These are phyloP conservation scores for Lymantria monacha DNA, from an alignment of 2,888 invertebrate genomes.

Conservation along the genomic window DNA sequence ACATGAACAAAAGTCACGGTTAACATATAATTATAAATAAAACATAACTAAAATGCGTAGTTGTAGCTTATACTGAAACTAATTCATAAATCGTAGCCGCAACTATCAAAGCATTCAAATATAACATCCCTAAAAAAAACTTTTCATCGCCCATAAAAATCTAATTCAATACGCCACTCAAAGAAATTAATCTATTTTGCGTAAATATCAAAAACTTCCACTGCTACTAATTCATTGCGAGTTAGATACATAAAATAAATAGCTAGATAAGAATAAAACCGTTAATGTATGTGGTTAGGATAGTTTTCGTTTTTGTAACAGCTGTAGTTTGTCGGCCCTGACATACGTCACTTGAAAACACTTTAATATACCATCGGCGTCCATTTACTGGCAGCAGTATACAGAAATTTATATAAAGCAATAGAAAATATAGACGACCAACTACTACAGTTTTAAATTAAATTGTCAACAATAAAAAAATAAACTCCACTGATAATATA, in stretches of 20 bases:
- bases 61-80: neutral
- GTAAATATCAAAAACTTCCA: slow-evolving; percentile 4
- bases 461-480: too few relatives aligned
- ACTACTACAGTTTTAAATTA: neutral
- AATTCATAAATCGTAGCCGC: slow-evolving; percentile 2
- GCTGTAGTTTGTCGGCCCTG: slow-evolving; percentile 17
- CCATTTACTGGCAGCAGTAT: slow-evolving; percentile 24
- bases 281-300: slow-evolving; percentile 13
- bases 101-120: slow-evolving; percentile 1
- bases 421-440: neutral
- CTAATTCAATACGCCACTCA: slow-evolving; percentile 5
- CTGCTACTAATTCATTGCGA: slow-evolving; percentile 9
- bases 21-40: too few relatives aligned
- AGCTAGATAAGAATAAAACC: slow-evolving; percentile 2
- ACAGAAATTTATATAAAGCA: slow-evolving; percentile 8
- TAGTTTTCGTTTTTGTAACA: slow-evolving; percentile 13
- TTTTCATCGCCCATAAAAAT: slow-evolving; percentile 19
- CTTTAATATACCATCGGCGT: slow-evolving; percentile 31
- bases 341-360: slow-evolving; percentile 30
- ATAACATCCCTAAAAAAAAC: slow-evolving; percentile 7
- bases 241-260: neutral
- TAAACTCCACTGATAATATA: neutral
- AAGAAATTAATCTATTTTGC: slow-evolving; percentile 27
- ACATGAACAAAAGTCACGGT: too few relatives aligned
- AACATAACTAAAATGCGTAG: too few relatives aligned